Percentiles rank a stretch among this genome's conserved stretches.
phyloP scores from a whole-genome alignment of 2,888 invertebrate genomes.

The Amiota mariae region DNA sequence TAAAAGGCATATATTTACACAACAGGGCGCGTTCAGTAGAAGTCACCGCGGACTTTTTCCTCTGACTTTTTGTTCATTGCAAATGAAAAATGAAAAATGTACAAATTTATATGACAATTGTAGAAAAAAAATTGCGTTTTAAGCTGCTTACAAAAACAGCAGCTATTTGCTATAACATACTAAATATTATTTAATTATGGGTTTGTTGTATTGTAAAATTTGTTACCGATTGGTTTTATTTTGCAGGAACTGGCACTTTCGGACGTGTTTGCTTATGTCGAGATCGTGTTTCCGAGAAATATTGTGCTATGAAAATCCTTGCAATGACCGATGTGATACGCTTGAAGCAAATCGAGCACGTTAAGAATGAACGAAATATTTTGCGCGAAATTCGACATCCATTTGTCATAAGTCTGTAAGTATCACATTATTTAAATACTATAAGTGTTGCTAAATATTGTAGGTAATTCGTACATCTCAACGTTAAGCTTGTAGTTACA shows the following conservation, averaged over 20 bases:
- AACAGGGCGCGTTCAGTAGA: no score
- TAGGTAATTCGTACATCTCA: no score
- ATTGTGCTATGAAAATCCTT: conserved; percentile 94
- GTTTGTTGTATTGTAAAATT: background rate
- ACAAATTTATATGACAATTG: no score
- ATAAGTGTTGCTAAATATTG: no score
- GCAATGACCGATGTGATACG: conserved; percentile 94
- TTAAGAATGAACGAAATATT: conserved; percentile 96
- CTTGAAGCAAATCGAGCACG: conserved; percentile 96
- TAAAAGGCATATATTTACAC: no score
- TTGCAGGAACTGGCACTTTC: conserved; percentile 94
- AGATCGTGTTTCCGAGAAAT: conserved; percentile 86
- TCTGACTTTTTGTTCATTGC: no score
- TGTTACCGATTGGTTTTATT: conserved; percentile 40
- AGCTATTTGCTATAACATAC: no score
- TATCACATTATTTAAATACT: conserved; percentile 42
- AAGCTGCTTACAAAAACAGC: no score
- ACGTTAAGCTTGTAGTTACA: background rate
- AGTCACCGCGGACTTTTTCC: no score
- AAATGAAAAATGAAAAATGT: no score
- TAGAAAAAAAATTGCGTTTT: no score
- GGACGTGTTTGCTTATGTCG: conserved; percentile 93
- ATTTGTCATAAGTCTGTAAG: conserved; percentile 95
- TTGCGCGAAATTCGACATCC: conserved; percentile 93
- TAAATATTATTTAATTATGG: no score